Conservation (phyloP, 2,113 vertebrate genomes). For the Pyrgilauda ruficollis region DNA sequence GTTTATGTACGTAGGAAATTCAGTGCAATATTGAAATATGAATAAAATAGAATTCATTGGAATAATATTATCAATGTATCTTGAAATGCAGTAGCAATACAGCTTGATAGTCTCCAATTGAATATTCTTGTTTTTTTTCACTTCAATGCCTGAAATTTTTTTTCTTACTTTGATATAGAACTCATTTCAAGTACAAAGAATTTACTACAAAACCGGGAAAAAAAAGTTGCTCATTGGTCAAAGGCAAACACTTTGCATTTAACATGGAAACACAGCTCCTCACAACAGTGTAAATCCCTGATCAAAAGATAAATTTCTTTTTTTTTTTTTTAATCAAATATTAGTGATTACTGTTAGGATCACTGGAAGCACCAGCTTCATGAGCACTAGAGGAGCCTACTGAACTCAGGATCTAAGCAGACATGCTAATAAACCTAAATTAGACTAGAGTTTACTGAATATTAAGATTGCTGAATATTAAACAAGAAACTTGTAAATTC, state of each 20-base stretch:
- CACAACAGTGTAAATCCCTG: neutral
- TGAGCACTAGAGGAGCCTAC: neutral
- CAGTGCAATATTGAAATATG: neutral
- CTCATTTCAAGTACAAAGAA: slow-evolving; percentile 7
- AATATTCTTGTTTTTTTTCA: neutral
- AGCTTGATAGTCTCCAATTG: neutral
- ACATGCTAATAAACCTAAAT: neutral
- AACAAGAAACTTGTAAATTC: neutral
- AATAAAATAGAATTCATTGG: neutral
- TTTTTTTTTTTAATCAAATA: neutral
- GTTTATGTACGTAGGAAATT: fast-evolving
- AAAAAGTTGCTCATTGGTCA: neutral
- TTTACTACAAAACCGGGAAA: neutral
- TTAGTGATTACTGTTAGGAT: slow-evolving; percentile 9
- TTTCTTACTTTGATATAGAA: slow-evolving; percentile 1
- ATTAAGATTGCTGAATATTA: neutral
- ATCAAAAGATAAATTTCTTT: neutral
- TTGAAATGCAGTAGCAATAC: neutral
- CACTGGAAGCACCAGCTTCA: neutral
- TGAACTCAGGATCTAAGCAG: neutral
- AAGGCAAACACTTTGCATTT: slow-evolving; percentile 5
- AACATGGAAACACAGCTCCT: neutral
- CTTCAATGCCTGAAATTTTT: neutral
- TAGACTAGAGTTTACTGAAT: neutral
- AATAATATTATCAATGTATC: neutral